Evolutionary conservation across 2,113 vertebrate genomes (phyloP), one percentile per base, ranked within the genome.

Genomic region (Zosterops lateralis): DNA sequence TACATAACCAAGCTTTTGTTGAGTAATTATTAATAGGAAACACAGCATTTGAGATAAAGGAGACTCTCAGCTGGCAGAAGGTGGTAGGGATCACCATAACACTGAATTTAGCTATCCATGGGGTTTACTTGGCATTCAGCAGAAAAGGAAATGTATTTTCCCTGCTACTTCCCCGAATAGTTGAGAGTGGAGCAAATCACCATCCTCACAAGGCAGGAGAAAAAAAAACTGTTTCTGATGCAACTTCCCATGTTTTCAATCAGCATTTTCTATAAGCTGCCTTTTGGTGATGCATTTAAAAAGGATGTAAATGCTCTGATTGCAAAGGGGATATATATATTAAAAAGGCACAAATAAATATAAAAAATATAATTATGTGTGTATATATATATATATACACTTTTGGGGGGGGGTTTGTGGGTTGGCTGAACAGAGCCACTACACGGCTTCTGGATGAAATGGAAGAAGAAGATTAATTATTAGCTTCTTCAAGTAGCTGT

Each of bases 1-100:
- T 66, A 36, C 73, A 45, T 77, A 90, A 65, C 80, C 67, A 56
- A 56, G 78, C 54, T 93, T 92, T 38, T n/a, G 42, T 75, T 84
- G 67, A 86, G 57, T 79, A 91, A 93, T 95, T 84, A 96, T 94
- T 95, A 87, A 88, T 95, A 89, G 80, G 71, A 93, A 93, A 47
- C 61, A 56, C 3, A 1, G 1, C 1, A 76, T 89, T 87, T 10
- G 7, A 90, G 77, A 70, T 26, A 71, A 75, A 67, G 38, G 50
- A 48, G 38, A 4, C 60, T 74, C 82, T 85, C 50, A 61, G 48
- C 53, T 54, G 64, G 83, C 71, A 94, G 65, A 93, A 74, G 0
- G 1, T 34, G 67, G 48, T 14, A 25, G 90, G 77, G 89, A 89
- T 81, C 90, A 84, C 84, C 54, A 57, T 5, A 29, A 50, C 9